A percentile compares a stretch with the other conserved stretches of the same genome.
Evolutionary conservation across 2,888 invertebrate species (phyloP).

Genomic region (Apomyelois bistriatella): DNA sequence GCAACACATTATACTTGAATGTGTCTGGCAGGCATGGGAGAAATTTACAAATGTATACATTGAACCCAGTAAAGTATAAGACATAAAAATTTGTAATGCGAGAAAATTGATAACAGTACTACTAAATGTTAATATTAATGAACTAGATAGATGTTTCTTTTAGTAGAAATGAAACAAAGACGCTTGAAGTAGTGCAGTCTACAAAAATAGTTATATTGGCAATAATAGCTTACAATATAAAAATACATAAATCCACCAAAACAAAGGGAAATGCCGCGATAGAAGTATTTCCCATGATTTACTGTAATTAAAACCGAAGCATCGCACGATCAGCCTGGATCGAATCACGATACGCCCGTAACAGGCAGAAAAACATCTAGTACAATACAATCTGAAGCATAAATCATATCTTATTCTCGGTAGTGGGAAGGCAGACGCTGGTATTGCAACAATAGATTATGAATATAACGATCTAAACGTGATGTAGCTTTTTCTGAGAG

Average conservation of each 20-base stretch:
- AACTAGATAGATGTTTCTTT: too few species aligned
- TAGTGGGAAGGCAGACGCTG: slow-evolving; percentile 5
- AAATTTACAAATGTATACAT: too few species aligned
- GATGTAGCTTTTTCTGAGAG: slow-evolving; percentile 2
- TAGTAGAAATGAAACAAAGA: too few species aligned
- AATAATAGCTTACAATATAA: neutral
- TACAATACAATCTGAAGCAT: slow-evolving; percentile 4
- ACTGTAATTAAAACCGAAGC: slow-evolving; percentile 10
- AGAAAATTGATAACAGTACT: too few species aligned
- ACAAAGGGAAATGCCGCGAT: neutral
- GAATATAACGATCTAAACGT: slow-evolving; percentile 4
- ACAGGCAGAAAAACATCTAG: slow-evolving; percentile 11
- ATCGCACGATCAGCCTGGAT: slow-evolving; percentile 9
- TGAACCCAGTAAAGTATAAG: neutral
- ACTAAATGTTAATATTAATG: too few species aligned
- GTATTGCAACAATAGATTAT: slow-evolving; percentile 10
- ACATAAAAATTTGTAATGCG: neutral
- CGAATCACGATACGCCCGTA: slow-evolving; percentile 7
- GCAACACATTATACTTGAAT: slow-evolving; percentile 11
- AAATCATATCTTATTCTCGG: slow-evolving; percentile 5
- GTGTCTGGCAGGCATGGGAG: neutral
- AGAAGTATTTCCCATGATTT: slow-evolving; percentile 9
- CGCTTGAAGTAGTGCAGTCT: neutral
- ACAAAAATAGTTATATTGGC: neutral
- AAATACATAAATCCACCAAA: neutral